phyloP scores from a whole-genome alignment of 1,140 invertebrate genomes.

The Homalodisca vitripennis region DNA sequence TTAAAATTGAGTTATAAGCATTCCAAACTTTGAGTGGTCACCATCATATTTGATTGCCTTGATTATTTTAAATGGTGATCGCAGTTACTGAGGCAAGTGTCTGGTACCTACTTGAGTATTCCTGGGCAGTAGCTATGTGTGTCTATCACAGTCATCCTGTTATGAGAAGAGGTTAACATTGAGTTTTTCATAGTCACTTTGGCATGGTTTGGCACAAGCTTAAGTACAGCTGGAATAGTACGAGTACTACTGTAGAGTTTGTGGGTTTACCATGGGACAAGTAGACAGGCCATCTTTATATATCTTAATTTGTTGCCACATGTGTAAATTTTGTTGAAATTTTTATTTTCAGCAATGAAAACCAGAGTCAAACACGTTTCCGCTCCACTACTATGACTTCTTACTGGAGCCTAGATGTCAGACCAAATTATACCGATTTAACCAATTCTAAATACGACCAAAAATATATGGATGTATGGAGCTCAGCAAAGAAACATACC shows the following conservation, averaged over 20 bases:
- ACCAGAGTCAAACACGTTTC: background rate
- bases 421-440: constrained; percentile 1
- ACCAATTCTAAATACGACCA: background rate
- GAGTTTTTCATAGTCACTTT: background rate
- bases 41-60: no score
- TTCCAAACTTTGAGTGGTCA: no score
- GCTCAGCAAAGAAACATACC: background rate
- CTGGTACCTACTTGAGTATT: no score
- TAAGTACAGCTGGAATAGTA: background rate
- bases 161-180: background rate
- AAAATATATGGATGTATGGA: constrained; percentile 1
- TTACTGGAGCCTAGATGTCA: constrained; percentile 5
- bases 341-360: constrained; percentile 6
- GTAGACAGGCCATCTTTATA: no score
- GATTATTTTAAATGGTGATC: no score
- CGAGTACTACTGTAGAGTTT: background rate
- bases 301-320: no score
- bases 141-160: no score
- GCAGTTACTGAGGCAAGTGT: no score
- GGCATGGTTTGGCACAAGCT: background rate
- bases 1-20: no score
- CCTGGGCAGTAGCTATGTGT: no score
- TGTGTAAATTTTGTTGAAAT: background rate
- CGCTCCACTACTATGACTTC: constrained; percentile 14
- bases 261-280: background rate